Conservation (phyloP, 2,797 vertebrate genomes). For the Rousettus madagascariensis region DNA sequence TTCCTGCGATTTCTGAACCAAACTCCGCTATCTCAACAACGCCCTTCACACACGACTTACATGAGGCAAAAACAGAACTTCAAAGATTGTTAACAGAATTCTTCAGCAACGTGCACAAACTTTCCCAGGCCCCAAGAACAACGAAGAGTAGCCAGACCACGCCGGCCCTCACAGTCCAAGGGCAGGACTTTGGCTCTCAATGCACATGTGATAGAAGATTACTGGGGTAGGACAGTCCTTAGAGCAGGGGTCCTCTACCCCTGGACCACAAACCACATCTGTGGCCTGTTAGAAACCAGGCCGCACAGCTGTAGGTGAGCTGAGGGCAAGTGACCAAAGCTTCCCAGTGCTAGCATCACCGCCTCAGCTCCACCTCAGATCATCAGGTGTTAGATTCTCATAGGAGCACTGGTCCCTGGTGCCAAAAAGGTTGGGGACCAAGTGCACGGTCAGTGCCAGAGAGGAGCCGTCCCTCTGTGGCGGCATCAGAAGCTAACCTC, state of each 20-base stretch:
- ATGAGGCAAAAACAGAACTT: neutral
- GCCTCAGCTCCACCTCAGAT: too few relatives aligned
- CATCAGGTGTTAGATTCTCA: too few relatives aligned
- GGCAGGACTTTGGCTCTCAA: neutral
- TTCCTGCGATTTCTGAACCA: neutral
- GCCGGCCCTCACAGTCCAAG: neutral
- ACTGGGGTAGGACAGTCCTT: neutral
- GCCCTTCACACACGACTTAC: neutral
- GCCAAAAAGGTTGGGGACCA: too few relatives aligned
- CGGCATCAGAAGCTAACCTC: neutral
- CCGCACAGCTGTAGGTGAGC: too few relatives aligned
- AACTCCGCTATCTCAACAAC: neutral
- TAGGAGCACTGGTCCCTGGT: too few relatives aligned
- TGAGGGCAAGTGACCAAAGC: too few relatives aligned
- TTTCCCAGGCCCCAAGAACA: neutral
- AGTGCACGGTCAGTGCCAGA: neutral
- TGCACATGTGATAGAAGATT: neutral
- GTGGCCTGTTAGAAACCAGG: too few relatives aligned
- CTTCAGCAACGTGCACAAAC: neutral
- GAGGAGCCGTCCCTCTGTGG: neutral
- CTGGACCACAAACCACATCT: too few relatives aligned
- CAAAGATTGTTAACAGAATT: neutral
- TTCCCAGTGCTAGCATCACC: too few relatives aligned
- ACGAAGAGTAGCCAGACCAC: neutral
- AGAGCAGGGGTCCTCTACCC: too few relatives aligned